These are phyloP conservation scores for Pterois miles DNA, from an alignment of 2,797 vertebrate species.

Conservation along the genomic window DNA sequence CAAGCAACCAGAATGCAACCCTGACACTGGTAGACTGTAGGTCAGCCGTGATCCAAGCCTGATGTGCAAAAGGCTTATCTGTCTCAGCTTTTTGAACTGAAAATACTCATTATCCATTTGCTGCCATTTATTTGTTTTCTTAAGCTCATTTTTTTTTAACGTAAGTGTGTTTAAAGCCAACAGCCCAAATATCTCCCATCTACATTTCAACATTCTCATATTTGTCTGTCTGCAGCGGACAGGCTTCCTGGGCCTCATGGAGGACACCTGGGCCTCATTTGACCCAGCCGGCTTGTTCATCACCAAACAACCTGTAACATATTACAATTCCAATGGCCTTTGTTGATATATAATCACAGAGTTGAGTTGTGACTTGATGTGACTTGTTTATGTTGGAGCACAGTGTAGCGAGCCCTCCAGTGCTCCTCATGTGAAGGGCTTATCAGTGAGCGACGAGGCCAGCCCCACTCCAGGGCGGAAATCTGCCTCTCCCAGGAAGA, in stretches of 20 bases:
- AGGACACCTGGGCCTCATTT: conserved; percentile 26
- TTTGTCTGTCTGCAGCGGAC: background rate
- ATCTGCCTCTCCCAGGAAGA: conserved; percentile 65
- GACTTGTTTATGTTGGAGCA: conserved; percentile 60
- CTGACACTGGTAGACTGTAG: too few species aligned
- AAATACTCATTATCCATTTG: background rate
- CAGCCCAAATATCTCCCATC: conserved; percentile 12
- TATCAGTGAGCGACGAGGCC: conserved; percentile 63
- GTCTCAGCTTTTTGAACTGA: background rate
- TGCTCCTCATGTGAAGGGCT: conserved; percentile 62
- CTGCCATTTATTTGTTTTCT: background rate
- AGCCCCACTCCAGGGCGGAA: conserved; percentile 58
- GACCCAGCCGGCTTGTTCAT: conserved; percentile 27
- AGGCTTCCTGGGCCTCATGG: background rate
- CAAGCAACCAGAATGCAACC: background rate
- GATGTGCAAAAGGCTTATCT: background rate
- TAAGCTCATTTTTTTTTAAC: background rate
- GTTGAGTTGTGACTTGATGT: conserved; percentile 44
- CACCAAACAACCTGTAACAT: conserved; percentile 12
- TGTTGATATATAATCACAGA: conserved; percentile 35
- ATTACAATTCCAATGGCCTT: conserved; percentile 1
- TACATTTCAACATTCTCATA: background rate
- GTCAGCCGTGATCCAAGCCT: background rate
- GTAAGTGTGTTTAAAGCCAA: background rate
- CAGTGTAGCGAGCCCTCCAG: conserved; percentile 46